These are phyloP conservation scores for Drosophila mojavensis DNA, from an alignment of 1,140 invertebrate genomes.

Conservation along the genomic window DNA sequence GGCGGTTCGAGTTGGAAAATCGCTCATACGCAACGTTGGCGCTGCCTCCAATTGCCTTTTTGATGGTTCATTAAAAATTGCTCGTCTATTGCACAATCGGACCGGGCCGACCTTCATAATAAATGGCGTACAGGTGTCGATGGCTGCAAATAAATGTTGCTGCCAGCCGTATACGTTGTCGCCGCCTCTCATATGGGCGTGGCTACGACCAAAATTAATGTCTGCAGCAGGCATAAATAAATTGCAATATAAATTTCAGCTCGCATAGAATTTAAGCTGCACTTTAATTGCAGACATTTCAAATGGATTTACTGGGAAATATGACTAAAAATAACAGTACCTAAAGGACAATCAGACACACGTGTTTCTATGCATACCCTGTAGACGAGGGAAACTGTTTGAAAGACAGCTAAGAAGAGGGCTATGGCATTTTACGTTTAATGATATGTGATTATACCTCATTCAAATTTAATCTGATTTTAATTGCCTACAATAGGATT, in stretches of 20 bases:
- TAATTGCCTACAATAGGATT: too few relatives aligned
- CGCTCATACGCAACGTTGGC: conserved; percentile 73
- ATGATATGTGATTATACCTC: not conserved
- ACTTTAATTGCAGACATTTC: conserved; percentile 48
- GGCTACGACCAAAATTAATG: conserved; percentile 48
- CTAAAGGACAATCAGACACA: conserved; percentile 11
- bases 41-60: conserved; percentile 59
- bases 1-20: conserved; percentile 43
- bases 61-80: conserved; percentile 76
- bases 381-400: not conserved
- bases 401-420: not conserved
- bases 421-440: not conserved
- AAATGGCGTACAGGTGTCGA: conserved; percentile 48
- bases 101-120: conserved; percentile 42
- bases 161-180: conserved; percentile 16
- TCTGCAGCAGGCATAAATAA: conserved; percentile 54
- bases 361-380: conserved; percentile 19
- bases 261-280: conserved; percentile 20
- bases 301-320: conserved; percentile 6
- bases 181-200: not conserved
- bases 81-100: conserved; percentile 45
- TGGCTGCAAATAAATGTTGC: conserved; percentile 53
- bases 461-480: too few relatives aligned
- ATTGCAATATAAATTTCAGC: conserved; percentile 59
- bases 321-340: conserved; percentile 17